Conservation (phyloP, 2,888 invertebrate genomes). For the Yponomeuta evonymella region DNA sequence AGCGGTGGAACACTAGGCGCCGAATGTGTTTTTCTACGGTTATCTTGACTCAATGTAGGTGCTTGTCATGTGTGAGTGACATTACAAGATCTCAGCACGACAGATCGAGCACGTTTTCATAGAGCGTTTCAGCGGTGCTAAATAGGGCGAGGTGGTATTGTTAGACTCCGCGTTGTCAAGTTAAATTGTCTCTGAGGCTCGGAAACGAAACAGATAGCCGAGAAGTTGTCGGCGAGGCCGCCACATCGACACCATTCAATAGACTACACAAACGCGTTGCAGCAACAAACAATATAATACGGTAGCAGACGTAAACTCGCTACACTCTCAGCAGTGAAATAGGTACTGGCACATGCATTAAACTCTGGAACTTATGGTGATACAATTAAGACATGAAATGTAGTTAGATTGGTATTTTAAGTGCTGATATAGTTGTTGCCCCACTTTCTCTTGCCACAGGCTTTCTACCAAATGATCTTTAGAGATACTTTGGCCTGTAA, state of each 20-base stretch:
- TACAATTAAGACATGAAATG: background rate
- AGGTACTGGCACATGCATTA: background rate
- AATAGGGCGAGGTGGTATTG: slow-evolving; percentile 66
- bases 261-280: slow-evolving; percentile 18
- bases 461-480: background rate
- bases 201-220: slow-evolving; percentile 70
- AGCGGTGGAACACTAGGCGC: background rate
- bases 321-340: background rate
- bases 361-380: background rate
- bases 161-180: slow-evolving; percentile 67
- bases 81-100: background rate
- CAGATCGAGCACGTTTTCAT: slow-evolving; percentile 8
- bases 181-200: slow-evolving; percentile 70
- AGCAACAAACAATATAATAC: background rate
- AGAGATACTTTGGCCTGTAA: background rate
- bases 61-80: background rate
- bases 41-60: background rate
- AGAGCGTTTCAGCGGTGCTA: slow-evolving; percentile 42
- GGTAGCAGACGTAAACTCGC: background rate
- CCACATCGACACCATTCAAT: slow-evolving; percentile 67
- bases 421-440: background rate
- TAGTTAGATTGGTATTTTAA: background rate
- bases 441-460: background rate
- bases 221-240: slow-evolving; percentile 56
- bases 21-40: background rate